Conservation (phyloP, 2,888 invertebrate genomes). For the Lordiphosa andalusiaca region DNA sequence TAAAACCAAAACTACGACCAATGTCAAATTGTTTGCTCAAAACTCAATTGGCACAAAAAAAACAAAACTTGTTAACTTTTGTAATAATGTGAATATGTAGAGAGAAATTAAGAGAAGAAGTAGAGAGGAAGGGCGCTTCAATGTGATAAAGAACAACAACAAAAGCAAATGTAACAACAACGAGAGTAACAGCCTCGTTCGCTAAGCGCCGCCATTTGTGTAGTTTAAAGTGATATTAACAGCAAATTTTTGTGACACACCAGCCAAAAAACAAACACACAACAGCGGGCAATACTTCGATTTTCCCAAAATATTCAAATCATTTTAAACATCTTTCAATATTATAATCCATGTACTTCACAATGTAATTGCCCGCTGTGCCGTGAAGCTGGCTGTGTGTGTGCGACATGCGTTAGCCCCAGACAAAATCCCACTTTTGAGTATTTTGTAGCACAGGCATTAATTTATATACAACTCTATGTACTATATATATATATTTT, state of each 20-base stretch:
- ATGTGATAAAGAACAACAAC: constrained; percentile 57
- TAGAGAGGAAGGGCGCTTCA: constrained; percentile 50
- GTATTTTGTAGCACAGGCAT: constrained; percentile 59
- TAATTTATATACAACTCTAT: constrained; percentile 64
- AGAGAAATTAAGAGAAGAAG: constrained; percentile 1
- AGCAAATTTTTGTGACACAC: constrained; percentile 7
- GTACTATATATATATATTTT: constrained; percentile 26
- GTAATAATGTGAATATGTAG: constrained; percentile 55
- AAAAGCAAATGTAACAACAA: constrained; percentile 49
- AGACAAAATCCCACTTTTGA: constrained; percentile 27
- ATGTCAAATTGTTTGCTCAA: constrained; percentile 66
- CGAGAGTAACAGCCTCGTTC: constrained; percentile 35
- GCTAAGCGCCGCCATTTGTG: constrained; percentile 63
- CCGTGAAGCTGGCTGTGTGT: constrained; percentile 9
- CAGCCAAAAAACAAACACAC: constrained; percentile 1
- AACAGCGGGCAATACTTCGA: too few species aligned
- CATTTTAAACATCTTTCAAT: too few species aligned
- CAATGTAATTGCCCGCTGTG: not conserved
- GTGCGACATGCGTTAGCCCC: constrained; percentile 32
- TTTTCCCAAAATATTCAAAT: too few species aligned
- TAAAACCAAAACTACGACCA: constrained; percentile 55
- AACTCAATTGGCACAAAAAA: constrained; percentile 42
- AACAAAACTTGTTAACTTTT: constrained; percentile 63
- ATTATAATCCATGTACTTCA: too few species aligned
- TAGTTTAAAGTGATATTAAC: constrained; percentile 73